A percentile compares a stretch with the other conserved stretches of the same genome.
These are phyloP conservation scores for Lissocephala sabroskyi DNA, from an alignment of 2,888 invertebrate species.

Conservation along the genomic window DNA sequence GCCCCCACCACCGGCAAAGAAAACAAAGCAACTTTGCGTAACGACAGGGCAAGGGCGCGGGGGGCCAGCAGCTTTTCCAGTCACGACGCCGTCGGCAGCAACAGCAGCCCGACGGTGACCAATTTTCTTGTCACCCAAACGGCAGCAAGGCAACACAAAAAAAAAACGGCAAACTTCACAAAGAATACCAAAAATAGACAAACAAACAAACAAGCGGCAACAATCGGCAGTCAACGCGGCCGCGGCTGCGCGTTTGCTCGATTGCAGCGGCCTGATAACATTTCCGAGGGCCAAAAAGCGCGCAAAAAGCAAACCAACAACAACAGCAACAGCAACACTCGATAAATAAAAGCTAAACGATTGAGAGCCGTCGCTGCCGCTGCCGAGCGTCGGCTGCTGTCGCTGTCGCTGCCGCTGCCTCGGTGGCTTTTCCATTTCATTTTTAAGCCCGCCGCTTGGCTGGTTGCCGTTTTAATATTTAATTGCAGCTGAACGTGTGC, in stretches of 20 bases:
- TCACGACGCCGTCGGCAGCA: constrained; percentile 38
- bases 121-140: constrained; percentile 54
- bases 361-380: not conserved
- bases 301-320: not conserved
- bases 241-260: too few species aligned
- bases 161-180: too few species aligned
- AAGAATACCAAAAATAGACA: too few species aligned
- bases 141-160: constrained; percentile 13
- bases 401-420: constrained; percentile 9
- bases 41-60: not conserved
- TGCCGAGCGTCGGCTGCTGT: constrained; percentile 3
- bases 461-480: constrained; percentile 64
- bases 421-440: constrained; percentile 69
- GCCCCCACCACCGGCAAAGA: too few species aligned
- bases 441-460: constrained; percentile 68
- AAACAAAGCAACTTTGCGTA: too few species aligned
- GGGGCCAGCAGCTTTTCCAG: constrained; percentile 17
- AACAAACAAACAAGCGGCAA: too few species aligned
- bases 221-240: too few species aligned
- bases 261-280: too few species aligned
- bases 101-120: not conserved
- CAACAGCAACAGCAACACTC: too few species aligned
- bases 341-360: too few species aligned
- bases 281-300: not conserved
- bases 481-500: constrained; percentile 67